These are phyloP conservation scores for Fragum sueziense DNA, from an alignment of 2,888 invertebrate genomes.

Conservation along the genomic window DNA sequence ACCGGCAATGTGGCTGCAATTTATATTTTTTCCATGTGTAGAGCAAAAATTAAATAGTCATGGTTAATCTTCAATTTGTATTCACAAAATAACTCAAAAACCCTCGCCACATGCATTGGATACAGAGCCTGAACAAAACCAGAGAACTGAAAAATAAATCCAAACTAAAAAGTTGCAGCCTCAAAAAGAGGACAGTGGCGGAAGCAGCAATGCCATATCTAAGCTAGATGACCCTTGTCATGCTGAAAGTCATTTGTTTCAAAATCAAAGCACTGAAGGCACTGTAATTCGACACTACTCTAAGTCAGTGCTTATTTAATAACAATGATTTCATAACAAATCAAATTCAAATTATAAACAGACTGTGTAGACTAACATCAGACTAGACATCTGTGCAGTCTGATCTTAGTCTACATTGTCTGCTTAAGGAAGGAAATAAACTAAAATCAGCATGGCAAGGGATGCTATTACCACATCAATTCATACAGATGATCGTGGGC, in stretches of 20 bases:
- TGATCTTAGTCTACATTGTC: neutral
- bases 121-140: neutral
- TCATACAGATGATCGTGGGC: neutral
- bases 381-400: neutral
- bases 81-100: no score
- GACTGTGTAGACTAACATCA: neutral
- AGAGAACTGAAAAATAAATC: neutral
- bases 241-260: no score
- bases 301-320: neutral
- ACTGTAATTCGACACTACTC: neutral
- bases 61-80: no score
- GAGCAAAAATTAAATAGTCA: no score
- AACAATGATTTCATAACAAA: neutral
- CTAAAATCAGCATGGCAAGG: no score
- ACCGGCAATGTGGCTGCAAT: no score
- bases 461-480: conserved; percentile 14
- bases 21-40: no score
- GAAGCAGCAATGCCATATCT: neutral
- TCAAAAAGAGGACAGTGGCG: neutral
- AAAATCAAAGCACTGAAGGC: no score
- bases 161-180: neutral
- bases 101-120: neutral
- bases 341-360: neutral
- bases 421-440: no score
- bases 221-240: conserved; percentile 15